Conservation (phyloP, 2,113 vertebrate species). For the Polypterus bichir region DNA sequence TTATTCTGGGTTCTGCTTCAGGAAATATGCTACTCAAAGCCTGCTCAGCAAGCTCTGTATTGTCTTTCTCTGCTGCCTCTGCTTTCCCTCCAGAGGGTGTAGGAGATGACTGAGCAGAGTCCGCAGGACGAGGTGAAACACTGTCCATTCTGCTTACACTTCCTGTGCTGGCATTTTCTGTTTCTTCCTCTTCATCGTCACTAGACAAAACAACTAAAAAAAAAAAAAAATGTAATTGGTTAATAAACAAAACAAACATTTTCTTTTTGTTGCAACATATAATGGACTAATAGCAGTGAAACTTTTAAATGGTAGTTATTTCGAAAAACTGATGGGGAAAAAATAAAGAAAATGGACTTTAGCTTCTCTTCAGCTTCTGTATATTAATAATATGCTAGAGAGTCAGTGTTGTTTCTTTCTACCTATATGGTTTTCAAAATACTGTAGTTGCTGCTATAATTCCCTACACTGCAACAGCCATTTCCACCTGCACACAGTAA, state of each 20-base stretch:
- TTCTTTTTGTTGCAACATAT: no score
- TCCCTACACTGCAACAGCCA: no score
- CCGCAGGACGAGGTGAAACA: constrained; percentile 74
- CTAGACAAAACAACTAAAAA: constrained; percentile 84
- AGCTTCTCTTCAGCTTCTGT: no score
- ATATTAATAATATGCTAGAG: no score
- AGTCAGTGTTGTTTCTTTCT: no score
- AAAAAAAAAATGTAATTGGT: constrained; percentile 26
- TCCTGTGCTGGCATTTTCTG: constrained; percentile 61
- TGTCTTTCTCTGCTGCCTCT: constrained; percentile 77
- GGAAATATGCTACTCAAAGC: constrained; percentile 44
- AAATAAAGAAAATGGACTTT: no score
- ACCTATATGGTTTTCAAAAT: no score
- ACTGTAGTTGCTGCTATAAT: no score
- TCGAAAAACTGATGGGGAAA: no score
- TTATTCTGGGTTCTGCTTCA: constrained; percentile 56
- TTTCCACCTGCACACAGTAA: no score
- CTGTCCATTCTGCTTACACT: constrained; percentile 69
- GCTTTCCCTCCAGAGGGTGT: constrained; percentile 73
- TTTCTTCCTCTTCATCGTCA: constrained; percentile 63
- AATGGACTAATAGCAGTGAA: no score
- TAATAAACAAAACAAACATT: constrained; percentile 1
- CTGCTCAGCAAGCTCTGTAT: constrained; percentile 54
- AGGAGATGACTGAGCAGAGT: constrained; percentile 80
- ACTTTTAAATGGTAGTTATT: no score